These are phyloP conservation scores for Nettapus auritus DNA, from an alignment of 2,113 vertebrate species.

Conservation along the genomic window DNA sequence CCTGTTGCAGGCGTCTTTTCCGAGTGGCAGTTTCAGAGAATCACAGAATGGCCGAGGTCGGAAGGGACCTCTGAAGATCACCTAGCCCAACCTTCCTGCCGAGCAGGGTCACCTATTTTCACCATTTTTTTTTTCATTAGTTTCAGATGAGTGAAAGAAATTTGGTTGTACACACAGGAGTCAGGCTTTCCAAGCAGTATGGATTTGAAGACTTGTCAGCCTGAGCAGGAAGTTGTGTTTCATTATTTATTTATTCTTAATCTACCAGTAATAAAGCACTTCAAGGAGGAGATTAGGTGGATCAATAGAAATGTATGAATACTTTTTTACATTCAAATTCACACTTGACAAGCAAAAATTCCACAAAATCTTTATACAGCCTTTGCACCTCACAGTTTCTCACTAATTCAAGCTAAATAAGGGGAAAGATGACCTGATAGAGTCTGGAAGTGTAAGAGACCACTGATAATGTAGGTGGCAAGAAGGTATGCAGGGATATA, in stretches of 20 bases:
- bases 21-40: no score
- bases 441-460: background rate
- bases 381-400: background rate
- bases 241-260: background rate
- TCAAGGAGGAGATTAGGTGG: background rate
- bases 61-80: no score
- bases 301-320: background rate
- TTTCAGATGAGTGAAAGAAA: background rate
- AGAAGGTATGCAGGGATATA: background rate
- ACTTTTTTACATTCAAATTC: background rate
- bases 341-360: background rate
- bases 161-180: accelerated
- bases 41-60: no score
- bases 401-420: background rate
- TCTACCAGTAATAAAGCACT: background rate
- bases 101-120: no score
- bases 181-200: background rate
- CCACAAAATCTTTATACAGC: no score
- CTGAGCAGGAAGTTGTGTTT: background rate
- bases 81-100: no score
- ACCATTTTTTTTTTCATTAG: no score
- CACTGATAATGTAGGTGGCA: accelerated
- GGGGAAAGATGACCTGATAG: accelerated
- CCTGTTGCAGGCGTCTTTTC: background rate
- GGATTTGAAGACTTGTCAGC: accelerated